Conservation (phyloP, 2,888 invertebrate genomes). For the Phalangium opilio region DNA sequence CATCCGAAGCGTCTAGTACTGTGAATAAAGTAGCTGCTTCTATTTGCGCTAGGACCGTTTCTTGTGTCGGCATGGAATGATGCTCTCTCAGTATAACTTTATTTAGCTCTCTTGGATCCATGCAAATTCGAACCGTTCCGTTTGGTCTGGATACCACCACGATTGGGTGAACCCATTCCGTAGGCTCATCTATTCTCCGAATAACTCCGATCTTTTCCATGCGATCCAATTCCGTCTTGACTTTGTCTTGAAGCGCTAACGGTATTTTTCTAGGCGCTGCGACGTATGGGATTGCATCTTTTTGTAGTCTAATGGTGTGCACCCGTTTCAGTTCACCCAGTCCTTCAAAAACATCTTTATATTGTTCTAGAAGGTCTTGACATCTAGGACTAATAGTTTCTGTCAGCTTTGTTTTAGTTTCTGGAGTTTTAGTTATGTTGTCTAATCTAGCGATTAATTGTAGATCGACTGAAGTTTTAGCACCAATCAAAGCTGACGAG, state of each 20-base stretch:
- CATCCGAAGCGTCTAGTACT: conserved; percentile 24
- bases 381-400: background rate
- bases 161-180: no score
- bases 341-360: no score
- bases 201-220: conserved; percentile 6
- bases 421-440: no score
- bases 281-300: background rate
- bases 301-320: no score
- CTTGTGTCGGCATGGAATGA: no score
- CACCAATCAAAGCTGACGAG: no score
- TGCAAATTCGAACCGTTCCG: conserved; percentile 24
- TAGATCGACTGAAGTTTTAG: no score
- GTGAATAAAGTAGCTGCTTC: conserved; percentile 22
- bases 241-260: background rate
- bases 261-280: conserved; percentile 4
- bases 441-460: no score
- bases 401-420: no score
- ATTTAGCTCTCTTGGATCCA: conserved; percentile 26
- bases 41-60: no score
- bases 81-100: conserved; percentile 19
- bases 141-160: conserved; percentile 25
- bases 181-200: background rate
- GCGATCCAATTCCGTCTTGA: background rate
- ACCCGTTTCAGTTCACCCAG: background rate
- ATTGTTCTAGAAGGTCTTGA: no score